phyloP scores from a whole-genome alignment of 2,113 vertebrate species.

The Cryptotis parvus region DNA sequence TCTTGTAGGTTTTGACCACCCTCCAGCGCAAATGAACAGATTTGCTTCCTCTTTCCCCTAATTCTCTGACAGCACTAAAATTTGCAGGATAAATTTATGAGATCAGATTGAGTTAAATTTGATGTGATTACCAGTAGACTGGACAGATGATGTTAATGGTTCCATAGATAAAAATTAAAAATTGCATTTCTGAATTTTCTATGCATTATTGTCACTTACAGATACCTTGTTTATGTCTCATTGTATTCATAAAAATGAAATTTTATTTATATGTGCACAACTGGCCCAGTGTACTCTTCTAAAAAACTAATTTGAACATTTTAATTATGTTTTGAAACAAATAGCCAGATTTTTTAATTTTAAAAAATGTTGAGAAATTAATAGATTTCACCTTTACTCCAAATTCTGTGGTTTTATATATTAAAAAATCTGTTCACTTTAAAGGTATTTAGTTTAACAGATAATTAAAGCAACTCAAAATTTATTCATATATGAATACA shows the following conservation, averaged over 20 bases:
- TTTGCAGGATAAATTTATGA: neutral
- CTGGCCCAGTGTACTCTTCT: neutral
- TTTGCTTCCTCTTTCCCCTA: neutral
- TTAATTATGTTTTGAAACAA: neutral
- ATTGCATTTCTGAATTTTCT: neutral
- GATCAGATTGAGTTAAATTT: neutral
- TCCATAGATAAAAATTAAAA: neutral
- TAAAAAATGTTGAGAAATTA: neutral
- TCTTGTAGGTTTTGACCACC: neutral
- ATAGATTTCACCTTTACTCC: neutral
- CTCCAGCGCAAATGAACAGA: neutral
- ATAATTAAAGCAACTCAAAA: neutral
- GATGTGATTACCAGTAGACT: neutral
- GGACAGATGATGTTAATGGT: neutral
- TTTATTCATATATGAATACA: neutral
- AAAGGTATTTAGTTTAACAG: neutral
- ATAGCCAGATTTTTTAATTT: no score
- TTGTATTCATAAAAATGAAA: neutral
- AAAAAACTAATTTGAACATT: neutral
- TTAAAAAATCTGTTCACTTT: neutral
- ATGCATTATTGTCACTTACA: neutral
- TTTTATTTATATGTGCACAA: neutral
- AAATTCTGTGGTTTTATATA: neutral
- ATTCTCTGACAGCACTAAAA: neutral
- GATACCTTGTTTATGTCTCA: neutral